Percentiles rank a stretch among this genome's conserved stretches.
These are phyloP conservation scores for Limnothrissa miodon DNA, from an alignment of 2,113 vertebrate species.

Conservation along the genomic window DNA sequence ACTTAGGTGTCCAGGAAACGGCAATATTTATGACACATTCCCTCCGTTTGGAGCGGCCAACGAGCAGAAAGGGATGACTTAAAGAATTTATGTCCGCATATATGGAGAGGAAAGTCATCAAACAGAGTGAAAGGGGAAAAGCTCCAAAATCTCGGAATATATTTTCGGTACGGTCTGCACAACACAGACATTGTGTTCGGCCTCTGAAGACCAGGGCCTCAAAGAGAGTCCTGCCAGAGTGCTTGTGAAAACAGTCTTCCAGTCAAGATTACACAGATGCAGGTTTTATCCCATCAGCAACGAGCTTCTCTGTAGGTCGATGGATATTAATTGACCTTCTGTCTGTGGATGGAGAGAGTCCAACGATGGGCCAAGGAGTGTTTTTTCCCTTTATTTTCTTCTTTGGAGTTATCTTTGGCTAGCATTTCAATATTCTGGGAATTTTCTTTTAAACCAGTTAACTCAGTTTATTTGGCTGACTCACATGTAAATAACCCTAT, in stretches of 20 bases:
- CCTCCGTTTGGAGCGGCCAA: background rate
- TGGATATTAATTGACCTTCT: too few species aligned
- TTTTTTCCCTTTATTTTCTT: too few species aligned
- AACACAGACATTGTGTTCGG: background rate
- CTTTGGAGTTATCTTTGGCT: too few species aligned
- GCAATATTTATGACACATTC: background rate
- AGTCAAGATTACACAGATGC: background rate
- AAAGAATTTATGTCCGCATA: background rate
- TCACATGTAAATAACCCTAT: too few species aligned
- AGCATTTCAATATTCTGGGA: too few species aligned
- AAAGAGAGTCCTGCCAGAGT: background rate
- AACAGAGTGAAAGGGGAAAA: background rate
- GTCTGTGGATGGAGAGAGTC: too few species aligned
- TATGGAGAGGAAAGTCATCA: background rate
- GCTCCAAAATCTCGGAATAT: background rate
- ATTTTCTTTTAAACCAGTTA: too few species aligned
- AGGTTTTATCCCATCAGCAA: background rate
- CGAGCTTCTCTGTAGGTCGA: background rate
- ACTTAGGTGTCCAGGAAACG: background rate
- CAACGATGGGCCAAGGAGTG: too few species aligned
- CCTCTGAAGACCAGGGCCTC: background rate
- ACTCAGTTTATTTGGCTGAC: too few species aligned
- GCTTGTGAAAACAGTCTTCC: too few species aligned
- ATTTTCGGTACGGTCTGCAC: background rate
- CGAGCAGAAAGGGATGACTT: background rate